These are phyloP conservation scores for Lamprotornis superbus DNA, from an alignment of 2,113 vertebrate genomes.

Conservation along the genomic window DNA sequence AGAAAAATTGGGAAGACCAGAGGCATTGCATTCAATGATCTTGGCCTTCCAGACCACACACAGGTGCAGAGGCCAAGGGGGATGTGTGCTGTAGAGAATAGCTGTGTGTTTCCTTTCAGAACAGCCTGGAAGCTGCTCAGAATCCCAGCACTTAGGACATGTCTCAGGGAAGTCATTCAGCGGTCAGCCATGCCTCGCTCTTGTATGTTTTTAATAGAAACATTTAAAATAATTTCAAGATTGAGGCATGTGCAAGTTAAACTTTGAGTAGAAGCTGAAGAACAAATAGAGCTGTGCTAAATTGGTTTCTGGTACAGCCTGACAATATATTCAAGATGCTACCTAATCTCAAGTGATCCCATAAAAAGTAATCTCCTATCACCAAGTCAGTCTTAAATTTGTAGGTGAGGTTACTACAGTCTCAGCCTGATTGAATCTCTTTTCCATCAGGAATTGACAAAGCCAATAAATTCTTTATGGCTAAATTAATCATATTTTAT, in stretches of 20 bases:
- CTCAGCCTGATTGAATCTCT: not conserved
- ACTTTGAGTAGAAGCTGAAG: not conserved
- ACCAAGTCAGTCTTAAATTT: not conserved
- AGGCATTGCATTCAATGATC: not conserved
- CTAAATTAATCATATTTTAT: not conserved
- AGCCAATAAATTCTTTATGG: not conserved
- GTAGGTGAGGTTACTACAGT: not conserved
- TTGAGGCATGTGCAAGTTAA: not conserved
- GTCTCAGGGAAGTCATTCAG: not conserved
- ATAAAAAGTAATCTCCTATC: not conserved
- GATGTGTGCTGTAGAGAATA: rapidly evolving
- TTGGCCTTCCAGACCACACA: not conserved
- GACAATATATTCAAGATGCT: not conserved
- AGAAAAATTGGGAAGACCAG: not conserved
- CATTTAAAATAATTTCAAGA: not conserved
- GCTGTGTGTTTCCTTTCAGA: not conserved
- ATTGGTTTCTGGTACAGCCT: not conserved
- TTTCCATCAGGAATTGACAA: not conserved
- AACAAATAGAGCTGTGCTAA: not conserved
- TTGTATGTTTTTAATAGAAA: not conserved
- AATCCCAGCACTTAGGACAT: not conserved
- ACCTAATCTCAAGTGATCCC: not conserved
- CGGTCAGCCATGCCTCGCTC: not conserved
- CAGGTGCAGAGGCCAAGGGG: not conserved
- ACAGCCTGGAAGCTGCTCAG: not conserved